Evolutionary conservation across 2,888 invertebrate genomes (phyloP).

Genomic region (Blomia tropicalis): DNA sequence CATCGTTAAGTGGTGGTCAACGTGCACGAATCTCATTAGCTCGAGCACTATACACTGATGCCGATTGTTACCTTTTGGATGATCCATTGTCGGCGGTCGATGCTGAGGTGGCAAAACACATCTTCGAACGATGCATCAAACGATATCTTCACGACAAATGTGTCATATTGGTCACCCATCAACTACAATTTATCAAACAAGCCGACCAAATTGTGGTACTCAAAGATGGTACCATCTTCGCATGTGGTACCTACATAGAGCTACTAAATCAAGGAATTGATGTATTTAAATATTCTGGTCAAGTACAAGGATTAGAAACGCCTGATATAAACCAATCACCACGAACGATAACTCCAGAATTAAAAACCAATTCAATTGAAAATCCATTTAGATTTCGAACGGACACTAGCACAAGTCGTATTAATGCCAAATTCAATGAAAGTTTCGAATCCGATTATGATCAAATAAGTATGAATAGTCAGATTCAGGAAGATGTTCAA

Average conservation of each 20-base stretch:
- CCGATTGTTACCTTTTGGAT: constrained; percentile 40
- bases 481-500: too few species aligned
- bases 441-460: too few species aligned
- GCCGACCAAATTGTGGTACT: constrained; percentile 39
- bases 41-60: constrained; percentile 37
- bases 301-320: too few species aligned
- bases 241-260: constrained; percentile 28
- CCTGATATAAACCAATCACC: too few species aligned
- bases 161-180: constrained; percentile 41
- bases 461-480: too few species aligned
- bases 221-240: constrained; percentile 32
- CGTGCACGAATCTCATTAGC: constrained; percentile 30
- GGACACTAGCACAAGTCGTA: too few species aligned
- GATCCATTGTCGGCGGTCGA: constrained; percentile 40
- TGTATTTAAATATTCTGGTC: neutral
- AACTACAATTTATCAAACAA: constrained; percentile 39
- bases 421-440: too few species aligned
- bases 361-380: too few species aligned
- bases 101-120: constrained; percentile 37
- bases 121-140: constrained; percentile 38
- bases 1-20: constrained; percentile 43
- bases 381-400: too few species aligned
- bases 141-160: constrained; percentile 33
- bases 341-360: too few species aligned
- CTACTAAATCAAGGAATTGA: constrained; percentile 26